Conservation (phyloP, 2,113 vertebrate species). For the Copsychus sechellarum region DNA sequence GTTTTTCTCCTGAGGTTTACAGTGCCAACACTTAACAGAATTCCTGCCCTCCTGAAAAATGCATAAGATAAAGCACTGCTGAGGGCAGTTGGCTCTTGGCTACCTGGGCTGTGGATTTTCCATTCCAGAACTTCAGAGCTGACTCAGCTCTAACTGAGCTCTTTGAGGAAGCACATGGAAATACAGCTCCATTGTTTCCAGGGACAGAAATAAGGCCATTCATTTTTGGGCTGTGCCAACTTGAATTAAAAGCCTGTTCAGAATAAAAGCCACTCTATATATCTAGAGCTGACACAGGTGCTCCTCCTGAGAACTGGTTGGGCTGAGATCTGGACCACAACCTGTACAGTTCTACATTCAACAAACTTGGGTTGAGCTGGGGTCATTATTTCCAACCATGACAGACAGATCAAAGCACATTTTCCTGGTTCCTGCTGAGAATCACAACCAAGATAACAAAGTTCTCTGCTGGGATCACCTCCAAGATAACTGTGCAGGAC, state of each 20-base stretch:
- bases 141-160: background rate
- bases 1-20: background rate
- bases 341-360: background rate
- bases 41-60: background rate
- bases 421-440: background rate
- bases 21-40: background rate
- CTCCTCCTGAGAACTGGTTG: fast-evolving
- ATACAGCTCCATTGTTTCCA: background rate
- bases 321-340: background rate
- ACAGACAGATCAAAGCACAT: background rate
- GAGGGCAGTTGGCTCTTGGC: background rate
- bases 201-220: background rate
- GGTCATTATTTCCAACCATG: background rate
- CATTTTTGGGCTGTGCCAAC: background rate
- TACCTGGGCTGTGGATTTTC: background rate
- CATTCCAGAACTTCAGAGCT: background rate
- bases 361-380: background rate
- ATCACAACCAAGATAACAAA: background rate
- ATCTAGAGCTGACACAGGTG: background rate
- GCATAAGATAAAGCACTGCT: background rate
- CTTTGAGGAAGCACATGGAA: background rate
- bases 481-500: background rate
- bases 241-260: background rate
- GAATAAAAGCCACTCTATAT: background rate
- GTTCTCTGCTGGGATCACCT: background rate